Base-by-base conservation (phyloP, 2,888 invertebrate genomes). In the Pristionchus maxplancki region DNA sequence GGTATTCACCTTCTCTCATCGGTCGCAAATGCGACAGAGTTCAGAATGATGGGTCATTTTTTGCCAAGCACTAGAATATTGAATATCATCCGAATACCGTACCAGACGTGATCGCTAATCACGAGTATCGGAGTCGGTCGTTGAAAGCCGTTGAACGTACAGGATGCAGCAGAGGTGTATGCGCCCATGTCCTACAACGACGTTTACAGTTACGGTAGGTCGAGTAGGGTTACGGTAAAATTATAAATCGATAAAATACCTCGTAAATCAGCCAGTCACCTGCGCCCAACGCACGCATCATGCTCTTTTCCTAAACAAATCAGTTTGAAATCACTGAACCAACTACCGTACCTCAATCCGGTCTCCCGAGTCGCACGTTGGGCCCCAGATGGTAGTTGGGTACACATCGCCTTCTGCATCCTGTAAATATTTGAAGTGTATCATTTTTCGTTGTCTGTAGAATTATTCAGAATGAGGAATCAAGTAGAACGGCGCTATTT, bases 71-170 rank as follows among this genome's bases (percentile, higher is more conserved):
- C n/a, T n/a, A n/a, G n/a, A n/a, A n/a, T n/a, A n/a, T n/a, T n/a
- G n/a, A n/a, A n/a, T n/a, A n/a, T n/a, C n/a, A n/a, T n/a, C n/a
- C n/a, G n/a, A n/a, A n/a, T 13, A 67, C 31, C 64, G 64, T 67
- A 67, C 64, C 64, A 67, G 13, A 34, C 64, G 1, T 9, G 71
- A 0, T 58, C 58, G 58, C 58, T 58, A 8, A 58, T 58, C 1
- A 58, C 58, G 8, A 91, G 91, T 83, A 91, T 90, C n/a, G 90
- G 89, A 17, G 89, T 88, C 0, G 98, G 97, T 90, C 97, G 95
- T 13, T 97, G 97, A 95, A 98, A 98, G 24, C 99, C 99, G 95
- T 99, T 99, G 96, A 99, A 99, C 9, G 97, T 96, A 89, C 97
- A 97, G 13, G 98, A 97, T 83, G 97, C 97, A 48, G 97, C 97